Evolutionary conservation across 2,797 vertebrate genomes (phyloP).

Genomic region (Limnodromus scolopaceus): DNA sequence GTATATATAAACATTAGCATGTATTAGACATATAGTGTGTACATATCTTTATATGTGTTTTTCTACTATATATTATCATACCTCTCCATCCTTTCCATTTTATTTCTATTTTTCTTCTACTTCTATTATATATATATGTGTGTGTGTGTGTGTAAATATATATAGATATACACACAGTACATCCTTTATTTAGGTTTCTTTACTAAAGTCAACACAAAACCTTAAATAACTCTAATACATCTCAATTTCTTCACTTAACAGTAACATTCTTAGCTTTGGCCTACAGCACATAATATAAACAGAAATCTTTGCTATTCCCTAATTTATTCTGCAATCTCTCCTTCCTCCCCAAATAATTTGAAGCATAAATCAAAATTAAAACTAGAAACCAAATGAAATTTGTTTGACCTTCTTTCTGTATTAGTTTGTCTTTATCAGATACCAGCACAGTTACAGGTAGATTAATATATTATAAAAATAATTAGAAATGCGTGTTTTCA

Average conservation of each 20-base stretch:
- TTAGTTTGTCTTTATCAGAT: not conserved
- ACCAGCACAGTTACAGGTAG: not conserved
- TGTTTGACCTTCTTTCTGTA: not conserved
- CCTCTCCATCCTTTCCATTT: not conserved
- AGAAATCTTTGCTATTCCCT: not conserved
- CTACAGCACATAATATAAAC: not conserved
- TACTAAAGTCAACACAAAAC: not conserved
- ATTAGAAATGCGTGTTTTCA: not conserved
- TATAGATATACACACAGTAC: not conserved
- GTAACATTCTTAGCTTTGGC: not conserved
- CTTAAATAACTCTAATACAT: not conserved
- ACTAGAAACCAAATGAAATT: not conserved
- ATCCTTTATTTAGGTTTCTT: not conserved
- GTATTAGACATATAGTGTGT: not conserved
- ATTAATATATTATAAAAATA: not conserved
- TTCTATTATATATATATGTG: not conserved
- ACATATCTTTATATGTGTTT: not conserved
- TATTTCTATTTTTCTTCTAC: not conserved
- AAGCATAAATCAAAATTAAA: not conserved
- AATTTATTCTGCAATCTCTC: not conserved
- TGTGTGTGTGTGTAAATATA: not conserved
- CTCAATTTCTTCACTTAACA: not conserved
- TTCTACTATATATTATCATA: not conserved
- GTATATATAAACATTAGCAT: not conserved
- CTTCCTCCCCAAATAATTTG: not conserved